Evolutionary conservation across 2,113 vertebrate genomes (phyloP), one percentile per base, ranked within the genome.

Genomic region (Theristicus caerulescens): DNA sequence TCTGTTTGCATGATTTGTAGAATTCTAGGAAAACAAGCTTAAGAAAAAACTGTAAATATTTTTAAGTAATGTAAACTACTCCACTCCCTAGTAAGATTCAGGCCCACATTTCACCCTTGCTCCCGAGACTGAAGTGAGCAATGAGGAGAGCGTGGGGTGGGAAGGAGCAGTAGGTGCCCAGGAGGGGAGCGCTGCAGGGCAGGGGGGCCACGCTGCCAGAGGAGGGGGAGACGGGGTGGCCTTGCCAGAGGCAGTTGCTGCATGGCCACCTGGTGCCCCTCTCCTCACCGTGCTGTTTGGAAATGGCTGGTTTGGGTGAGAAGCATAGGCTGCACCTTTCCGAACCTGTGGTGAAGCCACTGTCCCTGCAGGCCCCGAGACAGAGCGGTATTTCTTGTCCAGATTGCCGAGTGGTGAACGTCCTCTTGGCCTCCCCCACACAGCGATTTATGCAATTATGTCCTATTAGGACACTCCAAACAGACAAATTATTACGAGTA

Each of bases 1-100:
- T 74, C 71, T 58, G 74, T 65, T 95, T 93, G 87, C 79, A 11
- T 13, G 26, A 22, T 69, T 86, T 80, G 40, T 47, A 66, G 66
- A 91, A 77, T 20, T 66, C n/a, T 3, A 42, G 82, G 78, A 93
- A 96, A 96, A 94, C 82, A 92, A 90, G 26, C n/a, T 80, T 46
- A 61, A 78, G 90, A 73, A 95, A 86, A 76, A 80, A 31, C 26
- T 13, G 36, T 95, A 95, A 92, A 93, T 96, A 88, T 94, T 94
- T 94, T 83, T 78, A 77, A 71, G 59, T 46, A 66, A 81, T 73
- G 80, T 95, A 95, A 96, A 95, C 84, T 57, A 42, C 44, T 81
- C 51, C 36, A 8, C 47, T 81, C 55, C 13, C 26, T 26, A 69
- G 47, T 9, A 81, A 67, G 80, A 54, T 15, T 84, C 9, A 58